A percentile compares a stretch with the other conserved stretches of the same genome.
These are phyloP conservation scores for Micromussa lordhowensis DNA, from an alignment of 92 coral and sea anemone genomes.

Conservation along the genomic window DNA sequence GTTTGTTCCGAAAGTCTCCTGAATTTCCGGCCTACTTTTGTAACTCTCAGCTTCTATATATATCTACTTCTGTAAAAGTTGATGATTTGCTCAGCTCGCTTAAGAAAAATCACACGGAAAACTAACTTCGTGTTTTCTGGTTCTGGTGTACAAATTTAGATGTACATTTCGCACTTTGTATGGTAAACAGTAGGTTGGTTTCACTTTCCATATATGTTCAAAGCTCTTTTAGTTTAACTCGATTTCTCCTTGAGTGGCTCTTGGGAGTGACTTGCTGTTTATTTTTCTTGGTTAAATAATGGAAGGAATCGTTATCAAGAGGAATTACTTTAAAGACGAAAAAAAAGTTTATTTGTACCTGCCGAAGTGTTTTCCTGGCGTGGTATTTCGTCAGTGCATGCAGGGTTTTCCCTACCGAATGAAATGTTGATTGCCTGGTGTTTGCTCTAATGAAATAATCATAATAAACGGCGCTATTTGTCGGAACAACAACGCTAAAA, in stretches of 20 bases:
- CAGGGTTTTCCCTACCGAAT: constrained; percentile 8
- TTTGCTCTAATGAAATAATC: background rate
- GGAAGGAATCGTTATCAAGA: background rate
- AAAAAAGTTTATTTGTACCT: background rate
- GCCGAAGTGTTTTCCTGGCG: constrained; percentile 3
- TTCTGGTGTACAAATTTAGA: background rate
- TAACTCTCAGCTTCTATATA: background rate
- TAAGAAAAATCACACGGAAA: background rate
- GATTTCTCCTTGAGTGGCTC: background rate
- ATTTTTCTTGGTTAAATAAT: no score
- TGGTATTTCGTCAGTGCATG: background rate
- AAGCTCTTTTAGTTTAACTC: background rate
- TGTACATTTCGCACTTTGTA: background rate
- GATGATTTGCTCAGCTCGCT: background rate
- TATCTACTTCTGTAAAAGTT: background rate
- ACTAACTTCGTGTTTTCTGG: background rate
- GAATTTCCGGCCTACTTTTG: background rate
- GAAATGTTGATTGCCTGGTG: background rate
- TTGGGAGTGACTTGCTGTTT: background rate
- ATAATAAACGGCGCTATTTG: background rate
- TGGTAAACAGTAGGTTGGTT: background rate
- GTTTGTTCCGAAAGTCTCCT: background rate
- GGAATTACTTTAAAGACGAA: background rate
- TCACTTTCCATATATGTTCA: background rate
- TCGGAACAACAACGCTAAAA: background rate